phyloP scores from a whole-genome alignment of 2,113 vertebrate species.

The Myrmophylax atrothorax region DNA sequence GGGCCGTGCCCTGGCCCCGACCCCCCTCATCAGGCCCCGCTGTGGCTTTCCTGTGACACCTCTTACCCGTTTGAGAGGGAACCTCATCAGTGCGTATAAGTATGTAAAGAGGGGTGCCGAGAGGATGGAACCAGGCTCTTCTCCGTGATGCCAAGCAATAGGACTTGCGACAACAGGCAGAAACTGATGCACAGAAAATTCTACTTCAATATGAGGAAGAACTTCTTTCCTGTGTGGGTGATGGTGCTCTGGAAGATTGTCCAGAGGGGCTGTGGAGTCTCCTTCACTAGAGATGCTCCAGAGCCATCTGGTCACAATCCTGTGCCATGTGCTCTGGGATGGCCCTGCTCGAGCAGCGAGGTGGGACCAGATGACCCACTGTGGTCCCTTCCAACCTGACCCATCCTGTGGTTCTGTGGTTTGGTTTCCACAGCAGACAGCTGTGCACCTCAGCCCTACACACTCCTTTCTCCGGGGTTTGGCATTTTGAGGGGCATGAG shows the following conservation, averaged over 20 bases:
- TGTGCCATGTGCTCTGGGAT: background rate
- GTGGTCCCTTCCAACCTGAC: background rate
- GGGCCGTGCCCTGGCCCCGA: rapidly evolving
- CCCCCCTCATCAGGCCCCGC: background rate
- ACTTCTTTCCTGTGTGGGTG: background rate
- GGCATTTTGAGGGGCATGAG: rapidly evolving
- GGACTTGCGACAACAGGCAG: background rate
- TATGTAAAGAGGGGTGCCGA: too few species aligned
- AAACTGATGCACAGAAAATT: background rate
- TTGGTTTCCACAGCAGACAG: background rate
- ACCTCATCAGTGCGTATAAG: background rate
- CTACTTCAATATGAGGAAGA: background rate
- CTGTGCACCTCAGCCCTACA: too few species aligned
- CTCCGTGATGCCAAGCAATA: background rate
- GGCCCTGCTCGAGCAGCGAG: background rate
- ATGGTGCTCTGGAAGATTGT: background rate
- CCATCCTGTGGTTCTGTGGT: background rate
- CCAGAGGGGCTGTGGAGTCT: background rate
- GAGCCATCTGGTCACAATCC: background rate
- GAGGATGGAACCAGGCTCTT: background rate
- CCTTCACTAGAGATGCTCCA: background rate
- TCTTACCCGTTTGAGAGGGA: background rate
- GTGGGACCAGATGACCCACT: background rate
- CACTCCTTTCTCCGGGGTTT: rapidly evolving
- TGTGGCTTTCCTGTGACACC: background rate